phyloP scores from a whole-genome alignment of 2,797 vertebrate species.

The Oophaga sylvatica region DNA sequence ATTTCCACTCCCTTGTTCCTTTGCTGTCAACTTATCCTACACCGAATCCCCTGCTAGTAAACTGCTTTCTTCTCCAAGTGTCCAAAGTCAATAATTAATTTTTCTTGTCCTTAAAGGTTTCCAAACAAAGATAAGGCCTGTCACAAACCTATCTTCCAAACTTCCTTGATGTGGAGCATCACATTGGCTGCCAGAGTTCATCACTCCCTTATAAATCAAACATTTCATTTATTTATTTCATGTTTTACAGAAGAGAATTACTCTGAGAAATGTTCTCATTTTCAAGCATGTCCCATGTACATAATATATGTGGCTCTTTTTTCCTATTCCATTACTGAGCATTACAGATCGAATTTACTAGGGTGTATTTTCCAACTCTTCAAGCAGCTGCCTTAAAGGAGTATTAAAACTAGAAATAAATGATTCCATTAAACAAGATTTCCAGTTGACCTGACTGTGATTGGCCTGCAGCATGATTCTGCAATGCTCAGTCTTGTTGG shows the following conservation, averaged over 20 bases:
- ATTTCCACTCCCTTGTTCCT: background rate
- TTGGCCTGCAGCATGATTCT: too few species aligned
- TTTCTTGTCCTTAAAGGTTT: constrained; percentile 33
- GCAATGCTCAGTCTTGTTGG: too few species aligned
- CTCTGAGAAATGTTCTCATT: constrained; percentile 9
- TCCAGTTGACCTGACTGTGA: too few species aligned
- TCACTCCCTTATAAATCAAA: constrained; percentile 30
- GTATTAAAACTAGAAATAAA: too few species aligned
- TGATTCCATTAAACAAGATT: too few species aligned
- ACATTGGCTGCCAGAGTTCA: constrained; percentile 19
- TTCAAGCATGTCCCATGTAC: background rate
- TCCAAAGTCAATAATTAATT: constrained; percentile 36
- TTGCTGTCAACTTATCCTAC: background rate
- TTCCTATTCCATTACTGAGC: background rate
- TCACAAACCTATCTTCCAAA: constrained; percentile 32
- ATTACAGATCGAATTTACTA: background rate
- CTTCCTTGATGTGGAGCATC: constrained; percentile 31
- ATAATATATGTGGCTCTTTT: constrained; percentile 19
- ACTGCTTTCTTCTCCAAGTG: constrained; percentile 7
- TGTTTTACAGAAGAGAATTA: constrained; percentile 12
- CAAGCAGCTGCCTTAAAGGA: background rate
- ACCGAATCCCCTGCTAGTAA: background rate
- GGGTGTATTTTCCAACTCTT: background rate
- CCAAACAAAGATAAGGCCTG: constrained; percentile 20
- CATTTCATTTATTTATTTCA: constrained; percentile 20